Evolutionary conservation across 2,888 invertebrate genomes (phyloP), one percentile per base, ranked within the genome.

Genomic region (Synergus laeviventris): DNA sequence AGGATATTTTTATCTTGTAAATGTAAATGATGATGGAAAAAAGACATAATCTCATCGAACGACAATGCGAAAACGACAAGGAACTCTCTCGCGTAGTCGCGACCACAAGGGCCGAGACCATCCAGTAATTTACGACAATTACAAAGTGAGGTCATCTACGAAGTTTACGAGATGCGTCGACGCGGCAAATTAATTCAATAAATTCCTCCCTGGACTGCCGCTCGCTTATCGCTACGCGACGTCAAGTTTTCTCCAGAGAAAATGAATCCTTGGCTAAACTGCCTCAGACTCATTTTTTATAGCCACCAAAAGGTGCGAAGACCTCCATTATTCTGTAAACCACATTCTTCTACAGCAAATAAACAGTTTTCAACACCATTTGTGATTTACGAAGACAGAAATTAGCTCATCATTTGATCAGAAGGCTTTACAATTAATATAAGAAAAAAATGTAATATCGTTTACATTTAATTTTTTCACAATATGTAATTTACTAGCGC

Each of bases 181-280:
- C 88, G 88, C 85, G 88, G 88, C 90, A 87, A 89, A 89, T 90
- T 90, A 90, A 91, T 91, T 90, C 88, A 90, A 90, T 90, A 89
- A 90, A 89, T 88, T 89, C 88, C 86, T 88, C 87, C 85, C 88
- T 86, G 84, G 82, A 82, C 84, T 42, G 42, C 54, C n/a, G 49
- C 78, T 79, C 76, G 78, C 76, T 78, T 77, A 77, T 78, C 78
- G 79, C 78, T 60, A 66, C 75, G 36, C 73, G 62, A 73, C 62
- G 73, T 49, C 76, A 66, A 76, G 76, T 75, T 77, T 74, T 78
- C 70, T 74, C 12, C 31, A 21, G 70, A 49, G 66, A 66, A 66
- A 66, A 66, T 66, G 45, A 66, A 66, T 45, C 66, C 45, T 66
- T 45, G 66, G 45, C 66, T 66, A 66, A 42, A 24, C 42, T 31